Conservation (phyloP, 2,797 vertebrate genomes). For the Micropoecilia bifurca region DNA sequence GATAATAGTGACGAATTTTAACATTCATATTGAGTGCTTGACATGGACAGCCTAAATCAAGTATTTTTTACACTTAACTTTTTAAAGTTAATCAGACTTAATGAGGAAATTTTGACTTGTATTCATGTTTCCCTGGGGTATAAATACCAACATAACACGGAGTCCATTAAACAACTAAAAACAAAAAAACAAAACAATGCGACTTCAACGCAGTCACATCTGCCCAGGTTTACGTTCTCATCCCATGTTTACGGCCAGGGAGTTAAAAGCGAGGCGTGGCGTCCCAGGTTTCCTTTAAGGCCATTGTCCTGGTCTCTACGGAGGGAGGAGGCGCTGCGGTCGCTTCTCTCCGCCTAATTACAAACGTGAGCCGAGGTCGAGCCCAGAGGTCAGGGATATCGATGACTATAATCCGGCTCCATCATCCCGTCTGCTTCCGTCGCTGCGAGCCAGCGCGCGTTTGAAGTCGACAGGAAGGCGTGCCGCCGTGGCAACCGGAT, state of each 20-base stretch:
- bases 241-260: neutral
- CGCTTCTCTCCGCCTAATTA: slow-evolving; percentile 40
- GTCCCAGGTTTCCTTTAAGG: neutral
- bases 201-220: too few species aligned
- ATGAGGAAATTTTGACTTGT: neutral
- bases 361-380: slow-evolving; percentile 31
- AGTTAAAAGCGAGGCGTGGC: neutral
- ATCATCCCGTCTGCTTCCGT: slow-evolving; percentile 56
- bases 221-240: too few species aligned
- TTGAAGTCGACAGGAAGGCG: slow-evolving; percentile 54
- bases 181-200: neutral
- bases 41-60: neutral
- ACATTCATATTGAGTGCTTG: neutral
- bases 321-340: neutral
- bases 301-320: neutral
- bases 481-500: slow-evolving; percentile 55
- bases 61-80: neutral
- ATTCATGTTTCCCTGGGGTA: neutral
- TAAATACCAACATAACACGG: neutral
- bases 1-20: neutral
- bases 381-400: slow-evolving; percentile 63
- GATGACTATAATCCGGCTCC: slow-evolving; percentile 39
- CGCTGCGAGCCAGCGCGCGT: slow-evolving; percentile 12
- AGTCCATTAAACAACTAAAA: neutral
- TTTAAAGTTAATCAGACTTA: neutral